Conservation (phyloP, 2,888 invertebrate genomes). For the Leuctra nigra region DNA sequence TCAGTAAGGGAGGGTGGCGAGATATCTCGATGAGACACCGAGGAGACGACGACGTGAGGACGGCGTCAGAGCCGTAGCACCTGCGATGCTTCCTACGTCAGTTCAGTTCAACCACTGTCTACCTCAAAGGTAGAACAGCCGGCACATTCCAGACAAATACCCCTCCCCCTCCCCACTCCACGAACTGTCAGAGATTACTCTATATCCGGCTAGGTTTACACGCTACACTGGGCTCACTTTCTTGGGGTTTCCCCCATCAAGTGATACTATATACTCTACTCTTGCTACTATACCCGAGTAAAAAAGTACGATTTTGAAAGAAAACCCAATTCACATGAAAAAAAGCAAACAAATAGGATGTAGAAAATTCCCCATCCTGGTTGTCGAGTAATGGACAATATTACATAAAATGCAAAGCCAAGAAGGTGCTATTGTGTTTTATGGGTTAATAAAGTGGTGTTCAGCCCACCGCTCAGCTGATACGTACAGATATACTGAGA, state of each 20-base stretch:
- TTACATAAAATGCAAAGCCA: too few relatives aligned
- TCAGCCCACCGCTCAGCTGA: too few relatives aligned
- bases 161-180: background rate
- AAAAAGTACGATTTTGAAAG: conserved; percentile 12
- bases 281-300: background rate
- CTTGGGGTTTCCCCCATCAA: conserved; percentile 1
- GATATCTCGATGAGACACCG: too few relatives aligned
- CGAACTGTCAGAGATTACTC: background rate
- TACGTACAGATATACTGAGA: too few relatives aligned
- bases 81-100: too few relatives aligned
- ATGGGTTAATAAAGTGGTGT: too few relatives aligned
- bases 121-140: background rate
- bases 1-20: too few relatives aligned
- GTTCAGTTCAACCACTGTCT: too few relatives aligned
- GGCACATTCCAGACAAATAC: background rate
- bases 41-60: too few relatives aligned
- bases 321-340: conserved; percentile 8
- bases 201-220: background rate
- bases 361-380: conserved; percentile 13
- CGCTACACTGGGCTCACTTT: background rate
- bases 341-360: conserved; percentile 2
- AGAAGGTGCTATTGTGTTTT: too few relatives aligned
- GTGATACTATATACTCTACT: conserved; percentile 8
- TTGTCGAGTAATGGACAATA: too few relatives aligned
- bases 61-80: too few relatives aligned